Evolutionary conservation across 2,888 invertebrate species (phyloP), one percentile per base, ranked within the genome.

Genomic region (Caenorhabditis angaria): DNA sequence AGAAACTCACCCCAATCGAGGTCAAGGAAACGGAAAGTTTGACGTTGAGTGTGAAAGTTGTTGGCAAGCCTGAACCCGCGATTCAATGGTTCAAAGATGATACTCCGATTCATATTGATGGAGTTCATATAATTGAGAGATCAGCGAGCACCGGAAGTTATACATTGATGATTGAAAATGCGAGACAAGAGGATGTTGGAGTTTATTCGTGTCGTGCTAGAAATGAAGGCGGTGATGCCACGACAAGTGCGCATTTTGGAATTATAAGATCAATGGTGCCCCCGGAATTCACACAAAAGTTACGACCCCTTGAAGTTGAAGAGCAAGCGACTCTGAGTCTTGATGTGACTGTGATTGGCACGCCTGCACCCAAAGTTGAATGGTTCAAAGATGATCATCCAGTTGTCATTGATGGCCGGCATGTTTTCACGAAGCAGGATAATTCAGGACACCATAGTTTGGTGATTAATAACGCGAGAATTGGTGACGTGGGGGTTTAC

Each of bases 81-180:
- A 92, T 97, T 77, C 94, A 93, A 88, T 96, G 95, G 95, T 94
- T 93, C 88, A 94, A 94, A 89, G 96, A 97, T 88, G 77, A 74
- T 20, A 56, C 70, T 14, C 81, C 82, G 6, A 69, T 87, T 41
- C 53, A 77, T 8, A 71, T 82, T 28, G 86, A 85, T 57, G 78
- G 95, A 94, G 63, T 53, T 1, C 81, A 82, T 67, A 25, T 83
- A 3, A 63, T 82, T 18, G 66, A 68, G 14, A 76, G 76, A 55
- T 61, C 77, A 24, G 67, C 71, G 8, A 64, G 70, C 0, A 93
- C 94, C 87, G 94, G 94, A 57, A 63, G 66, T 63, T 70, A 61
- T 56, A 70, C 65, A 10, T 60, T 83, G 29, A 66, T 66, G 24
- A 77, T 83, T 54, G 74, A 70, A 32, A 72, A 81, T 6, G 73